Conservation (phyloP, 2,888 invertebrate species). For the Megalurothrips usitatus region DNA sequence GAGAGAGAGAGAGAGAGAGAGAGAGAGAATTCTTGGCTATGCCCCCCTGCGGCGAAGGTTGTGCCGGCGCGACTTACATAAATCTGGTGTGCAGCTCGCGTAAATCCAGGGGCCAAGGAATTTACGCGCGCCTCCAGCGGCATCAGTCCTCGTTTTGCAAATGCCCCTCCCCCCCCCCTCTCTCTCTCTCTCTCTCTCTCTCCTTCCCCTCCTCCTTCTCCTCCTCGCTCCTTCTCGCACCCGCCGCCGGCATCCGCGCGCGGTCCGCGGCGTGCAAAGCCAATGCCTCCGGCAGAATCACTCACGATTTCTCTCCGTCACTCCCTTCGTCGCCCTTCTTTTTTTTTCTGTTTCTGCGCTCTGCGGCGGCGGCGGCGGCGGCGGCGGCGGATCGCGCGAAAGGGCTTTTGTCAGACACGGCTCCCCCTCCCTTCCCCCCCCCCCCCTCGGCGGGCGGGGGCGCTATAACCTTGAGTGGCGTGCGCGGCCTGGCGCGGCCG, state of each 20-base stretch:
- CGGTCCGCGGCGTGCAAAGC: no score
- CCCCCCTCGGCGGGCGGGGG: no score
- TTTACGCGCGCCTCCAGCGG: background rate
- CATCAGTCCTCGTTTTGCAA: slow-evolving; percentile 24
- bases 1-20: no score
- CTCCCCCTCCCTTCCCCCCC: no score
- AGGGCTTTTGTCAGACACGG: background rate
- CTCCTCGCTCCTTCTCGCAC: background rate
- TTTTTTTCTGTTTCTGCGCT: no score
- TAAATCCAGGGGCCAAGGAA: background rate
- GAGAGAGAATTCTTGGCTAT: background rate
- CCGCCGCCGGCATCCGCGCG: no score
- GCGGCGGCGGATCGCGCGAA: background rate
- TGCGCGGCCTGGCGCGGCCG: no score
- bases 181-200: background rate
- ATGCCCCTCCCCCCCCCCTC: background rate
- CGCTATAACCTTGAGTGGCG: no score
- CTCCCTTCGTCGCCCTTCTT: no score
- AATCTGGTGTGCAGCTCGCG: background rate
- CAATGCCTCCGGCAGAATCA: background rate
- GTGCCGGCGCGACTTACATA: background rate
- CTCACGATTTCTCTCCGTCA: background rate
- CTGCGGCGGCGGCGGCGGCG: no score
- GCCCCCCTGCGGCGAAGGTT: background rate
- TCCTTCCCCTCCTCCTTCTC: background rate